phyloP scores from a whole-genome alignment of 1,140 invertebrate species.

The Brachionus manjavacas region DNA sequence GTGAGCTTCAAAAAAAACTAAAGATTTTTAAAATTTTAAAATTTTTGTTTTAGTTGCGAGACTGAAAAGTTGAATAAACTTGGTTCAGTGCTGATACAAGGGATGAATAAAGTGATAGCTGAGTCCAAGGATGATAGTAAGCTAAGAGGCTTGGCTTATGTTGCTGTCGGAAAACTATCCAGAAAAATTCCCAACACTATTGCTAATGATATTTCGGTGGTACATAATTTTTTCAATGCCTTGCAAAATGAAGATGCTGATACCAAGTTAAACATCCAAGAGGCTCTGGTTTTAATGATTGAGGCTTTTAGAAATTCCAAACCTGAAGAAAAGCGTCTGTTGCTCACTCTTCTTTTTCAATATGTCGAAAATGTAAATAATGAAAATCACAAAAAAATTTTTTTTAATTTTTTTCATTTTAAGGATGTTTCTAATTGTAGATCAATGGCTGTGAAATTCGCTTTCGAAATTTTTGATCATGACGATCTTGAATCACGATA shows the following conservation, averaged over 20 bases:
- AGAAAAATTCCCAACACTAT: constrained; percentile 66
- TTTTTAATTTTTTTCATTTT: not conserved
- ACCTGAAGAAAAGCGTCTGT: constrained; percentile 50
- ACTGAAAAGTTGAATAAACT: constrained; percentile 63
- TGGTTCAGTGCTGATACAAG: constrained; percentile 65
- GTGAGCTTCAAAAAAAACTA: constrained; percentile 60
- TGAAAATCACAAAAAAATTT: not conserved
- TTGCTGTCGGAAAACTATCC: constrained; percentile 69
- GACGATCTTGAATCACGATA: constrained; percentile 76
- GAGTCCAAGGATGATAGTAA: constrained; percentile 59
- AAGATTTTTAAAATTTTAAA: constrained; percentile 12
- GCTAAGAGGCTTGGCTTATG: constrained; percentile 69
- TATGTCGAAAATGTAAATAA: constrained; percentile 21
- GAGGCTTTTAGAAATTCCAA: constrained; percentile 63
- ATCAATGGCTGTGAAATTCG: constrained; percentile 75
- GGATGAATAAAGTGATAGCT: constrained; percentile 67
- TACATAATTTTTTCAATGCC: constrained; percentile 66
- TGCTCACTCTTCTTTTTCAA: constrained; percentile 46
- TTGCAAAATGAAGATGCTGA: constrained; percentile 63
- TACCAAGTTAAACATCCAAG: constrained; percentile 65
- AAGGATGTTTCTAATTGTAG: constrained; percentile 51
- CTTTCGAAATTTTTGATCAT: constrained; percentile 71
- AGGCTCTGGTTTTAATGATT: constrained; percentile 68
- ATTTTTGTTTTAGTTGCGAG: constrained; percentile 62
- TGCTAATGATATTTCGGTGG: constrained; percentile 65